Conservation (phyloP, 23 tunicate species). For the Oikopleura vanhoeffeni region DNA sequence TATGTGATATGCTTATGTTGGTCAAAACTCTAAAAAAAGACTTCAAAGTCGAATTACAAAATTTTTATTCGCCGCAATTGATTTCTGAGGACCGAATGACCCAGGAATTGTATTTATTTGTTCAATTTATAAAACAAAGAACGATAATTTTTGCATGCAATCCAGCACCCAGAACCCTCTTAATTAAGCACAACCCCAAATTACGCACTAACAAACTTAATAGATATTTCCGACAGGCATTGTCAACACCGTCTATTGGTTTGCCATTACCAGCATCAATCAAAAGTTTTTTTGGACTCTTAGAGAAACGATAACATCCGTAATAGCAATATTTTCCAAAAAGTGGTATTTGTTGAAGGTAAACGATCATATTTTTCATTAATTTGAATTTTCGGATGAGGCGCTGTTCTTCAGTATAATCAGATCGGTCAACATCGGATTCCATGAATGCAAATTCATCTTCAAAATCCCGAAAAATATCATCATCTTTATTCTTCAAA, state of each 20-base stretch:
- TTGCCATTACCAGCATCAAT: background rate
- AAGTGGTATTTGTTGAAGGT: background rate
- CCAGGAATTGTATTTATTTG: too few species aligned
- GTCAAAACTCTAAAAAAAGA: too few species aligned
- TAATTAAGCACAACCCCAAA: too few species aligned
- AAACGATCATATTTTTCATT: background rate
- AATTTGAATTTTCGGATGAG: background rate
- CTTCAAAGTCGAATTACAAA: too few species aligned
- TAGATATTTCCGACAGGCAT: background rate
- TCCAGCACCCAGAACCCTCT: too few species aligned
- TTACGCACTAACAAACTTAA: too few species aligned
- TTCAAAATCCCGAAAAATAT: background rate
- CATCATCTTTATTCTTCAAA: background rate
- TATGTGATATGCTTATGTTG: too few species aligned
- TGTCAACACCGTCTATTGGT: background rate
- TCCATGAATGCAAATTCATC: background rate
- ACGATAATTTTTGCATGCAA: too few species aligned
- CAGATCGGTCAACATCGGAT: background rate
- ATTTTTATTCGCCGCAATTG: too few species aligned
- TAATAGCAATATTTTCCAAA: conserved; percentile 9
- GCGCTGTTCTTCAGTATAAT: background rate
- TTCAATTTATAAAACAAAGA: too few species aligned
- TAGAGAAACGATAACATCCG: background rate
- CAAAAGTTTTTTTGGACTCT: background rate
- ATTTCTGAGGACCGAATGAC: too few species aligned